Conservation (phyloP, 2,113 vertebrate species). For the Pogona vitticeps region DNA sequence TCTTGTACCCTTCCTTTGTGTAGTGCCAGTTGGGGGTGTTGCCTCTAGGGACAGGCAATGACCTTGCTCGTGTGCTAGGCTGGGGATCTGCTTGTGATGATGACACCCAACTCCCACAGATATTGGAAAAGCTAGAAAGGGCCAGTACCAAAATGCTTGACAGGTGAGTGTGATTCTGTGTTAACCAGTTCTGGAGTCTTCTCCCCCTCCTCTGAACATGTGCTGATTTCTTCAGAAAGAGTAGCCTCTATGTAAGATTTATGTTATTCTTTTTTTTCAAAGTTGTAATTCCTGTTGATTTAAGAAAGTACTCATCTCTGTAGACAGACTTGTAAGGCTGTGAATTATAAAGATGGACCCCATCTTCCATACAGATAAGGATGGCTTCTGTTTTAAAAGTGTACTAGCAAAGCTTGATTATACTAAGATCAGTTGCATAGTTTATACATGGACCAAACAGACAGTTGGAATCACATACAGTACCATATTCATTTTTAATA, state of each 20-base stretch:
- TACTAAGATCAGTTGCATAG: not conserved
- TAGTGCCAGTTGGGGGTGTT: conserved; percentile 96
- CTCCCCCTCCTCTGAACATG: not conserved
- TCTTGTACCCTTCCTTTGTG: conserved; percentile 34
- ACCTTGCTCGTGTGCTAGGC: conserved; percentile 92
- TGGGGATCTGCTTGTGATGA: conserved; percentile 98
- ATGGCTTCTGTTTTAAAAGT: not conserved
- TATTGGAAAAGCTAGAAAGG: conserved; percentile 95
- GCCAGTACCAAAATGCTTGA: conserved; percentile 98
- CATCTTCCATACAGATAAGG: not conserved
- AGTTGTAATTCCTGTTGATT: not conserved
- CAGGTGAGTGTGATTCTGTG: conserved; percentile 75
- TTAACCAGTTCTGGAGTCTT: not conserved
- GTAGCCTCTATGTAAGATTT: not conserved
- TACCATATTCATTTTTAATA: not conserved
- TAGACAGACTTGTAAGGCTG: not conserved
- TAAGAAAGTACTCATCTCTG: not conserved
- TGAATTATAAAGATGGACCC: not conserved
- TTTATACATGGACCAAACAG: no score
- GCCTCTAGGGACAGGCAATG: conserved; percentile 95
- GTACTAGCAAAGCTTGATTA: not conserved
- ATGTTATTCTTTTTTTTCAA: not conserved
- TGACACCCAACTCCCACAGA: conserved; percentile 93
- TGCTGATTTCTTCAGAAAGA: not conserved
- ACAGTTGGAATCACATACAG: no score